Evolutionary conservation across 2,888 invertebrate genomes (phyloP), one percentile per base, ranked within the genome.

Genomic region (Ophioninae sp.): DNA sequence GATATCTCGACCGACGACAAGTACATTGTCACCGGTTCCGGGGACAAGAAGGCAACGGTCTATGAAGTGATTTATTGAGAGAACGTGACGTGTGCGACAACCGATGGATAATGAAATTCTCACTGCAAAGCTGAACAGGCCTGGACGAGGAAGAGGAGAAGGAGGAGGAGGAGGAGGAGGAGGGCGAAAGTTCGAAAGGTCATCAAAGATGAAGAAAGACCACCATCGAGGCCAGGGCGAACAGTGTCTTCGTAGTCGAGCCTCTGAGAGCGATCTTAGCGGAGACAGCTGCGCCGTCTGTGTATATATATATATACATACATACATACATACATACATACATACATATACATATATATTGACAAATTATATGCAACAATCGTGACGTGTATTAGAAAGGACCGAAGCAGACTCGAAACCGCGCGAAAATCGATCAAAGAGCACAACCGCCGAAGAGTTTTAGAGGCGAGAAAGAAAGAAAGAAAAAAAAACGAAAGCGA

Each of bases 1-100:
- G 99, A 99, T 95, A 98, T 99, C 94, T 98, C 99, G 86, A 96
- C 97, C 84, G 99, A 99, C 93, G 99, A 99, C 94, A 98, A 98
- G 94, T 99, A 97, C 94, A 98, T 99, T 91, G 98, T 99, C 90
- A 99, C 99, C 69, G 99, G 99, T 85, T 98, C 98, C 62, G 99
- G 99, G 81, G 99, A 99, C 94, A 99, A 99, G 94, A 99, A 99
- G 93, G 99, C 99, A 88, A 99, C 98, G 75, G 96, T 99, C 87
- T 99, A 99, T 93, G 98, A 99, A 95, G 98, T 99, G 91, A 96
- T 97, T 93, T 98, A 97, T 94, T 97, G 94, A 85, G 64, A 44
- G 37, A 56, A 50, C 8, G 20, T 17, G 50, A 30, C 10, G 44
- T 20, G 30, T 13, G 44, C 10, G 44, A 67, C 20, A 7, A 67